These are phyloP conservation scores for Tupaia tana DNA, from an alignment of 2,113 vertebrate species.

Conservation along the genomic window DNA sequence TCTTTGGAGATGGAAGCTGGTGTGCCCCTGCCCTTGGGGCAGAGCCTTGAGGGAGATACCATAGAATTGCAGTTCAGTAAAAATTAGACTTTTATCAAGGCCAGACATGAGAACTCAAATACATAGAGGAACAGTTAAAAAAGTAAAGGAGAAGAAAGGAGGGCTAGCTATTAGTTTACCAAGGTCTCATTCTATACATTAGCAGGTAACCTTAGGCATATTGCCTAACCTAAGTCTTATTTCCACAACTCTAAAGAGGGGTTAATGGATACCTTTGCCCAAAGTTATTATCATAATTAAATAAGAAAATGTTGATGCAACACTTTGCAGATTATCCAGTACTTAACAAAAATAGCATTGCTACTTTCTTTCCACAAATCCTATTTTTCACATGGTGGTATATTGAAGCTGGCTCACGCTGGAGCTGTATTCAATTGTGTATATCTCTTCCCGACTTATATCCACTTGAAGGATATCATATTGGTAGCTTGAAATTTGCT, in stretches of 20 bases:
- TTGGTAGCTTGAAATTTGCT: background rate
- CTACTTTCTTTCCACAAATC: background rate
- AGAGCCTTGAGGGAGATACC: background rate
- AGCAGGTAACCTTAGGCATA: background rate
- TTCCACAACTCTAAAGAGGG: slow-evolving; percentile 31
- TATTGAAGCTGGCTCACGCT: background rate
- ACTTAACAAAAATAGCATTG: background rate
- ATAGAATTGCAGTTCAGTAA: background rate
- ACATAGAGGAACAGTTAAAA: background rate
- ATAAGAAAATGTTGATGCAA: background rate
- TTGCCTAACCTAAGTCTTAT: slow-evolving; percentile 34
- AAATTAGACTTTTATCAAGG: background rate
- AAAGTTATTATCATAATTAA: background rate
- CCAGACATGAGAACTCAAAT: background rate
- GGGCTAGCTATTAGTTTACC: background rate
- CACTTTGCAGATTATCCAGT: background rate
- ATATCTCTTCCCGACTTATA: background rate
- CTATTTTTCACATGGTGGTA: background rate
- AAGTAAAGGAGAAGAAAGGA: background rate
- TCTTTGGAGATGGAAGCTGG: background rate
- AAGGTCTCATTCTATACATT: background rate
- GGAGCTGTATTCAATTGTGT: no score
- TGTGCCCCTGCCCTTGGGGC: background rate
- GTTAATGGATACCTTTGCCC: slow-evolving; percentile 46
- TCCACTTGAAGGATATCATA: background rate